These are phyloP conservation scores for Lasioglossum zephyrum DNA, from an alignment of 2,888 invertebrate genomes.

Conservation along the genomic window DNA sequence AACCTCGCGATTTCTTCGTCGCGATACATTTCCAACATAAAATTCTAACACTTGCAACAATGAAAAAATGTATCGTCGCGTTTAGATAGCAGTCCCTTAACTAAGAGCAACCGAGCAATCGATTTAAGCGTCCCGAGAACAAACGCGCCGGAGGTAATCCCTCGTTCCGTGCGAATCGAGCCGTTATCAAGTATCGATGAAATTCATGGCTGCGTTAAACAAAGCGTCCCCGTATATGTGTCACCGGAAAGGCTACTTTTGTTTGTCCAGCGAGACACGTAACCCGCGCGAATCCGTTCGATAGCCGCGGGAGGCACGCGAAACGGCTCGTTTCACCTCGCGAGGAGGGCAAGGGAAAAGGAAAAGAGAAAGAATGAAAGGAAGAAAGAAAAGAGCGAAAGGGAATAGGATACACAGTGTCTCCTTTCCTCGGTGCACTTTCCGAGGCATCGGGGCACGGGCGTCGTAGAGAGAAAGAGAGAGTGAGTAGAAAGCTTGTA, in stretches of 20 bases:
- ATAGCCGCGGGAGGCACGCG: constrained; percentile 30
- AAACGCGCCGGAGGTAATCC: background rate
- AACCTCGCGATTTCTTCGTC: background rate
- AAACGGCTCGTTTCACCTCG: background rate
- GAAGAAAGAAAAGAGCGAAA: background rate
- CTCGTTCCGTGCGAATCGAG: constrained; percentile 16
- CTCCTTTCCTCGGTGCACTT: constrained; percentile 11
- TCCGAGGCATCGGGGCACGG: constrained; percentile 16
- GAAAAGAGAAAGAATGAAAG: background rate
- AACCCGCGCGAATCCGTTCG: constrained; percentile 20
- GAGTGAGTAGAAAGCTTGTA: constrained; percentile 58
- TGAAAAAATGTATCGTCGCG: background rate
- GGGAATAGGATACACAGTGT: background rate
- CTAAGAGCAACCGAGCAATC: constrained; percentile 2
- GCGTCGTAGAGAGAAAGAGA: constrained; percentile 17
- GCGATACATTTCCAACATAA: background rate
- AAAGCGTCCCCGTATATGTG: constrained; percentile 1
- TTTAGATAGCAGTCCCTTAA: background rate
- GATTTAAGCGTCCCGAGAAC: background rate
- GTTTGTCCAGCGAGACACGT: constrained; percentile 13
- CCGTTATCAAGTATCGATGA: constrained; percentile 23
- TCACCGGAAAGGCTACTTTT: constrained; percentile 6
- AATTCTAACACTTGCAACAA: background rate
- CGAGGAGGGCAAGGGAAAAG: background rate
- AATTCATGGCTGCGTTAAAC: constrained; percentile 16